Conservation (phyloP, 2,113 vertebrate species). For the Empidonax alnorum region DNA sequence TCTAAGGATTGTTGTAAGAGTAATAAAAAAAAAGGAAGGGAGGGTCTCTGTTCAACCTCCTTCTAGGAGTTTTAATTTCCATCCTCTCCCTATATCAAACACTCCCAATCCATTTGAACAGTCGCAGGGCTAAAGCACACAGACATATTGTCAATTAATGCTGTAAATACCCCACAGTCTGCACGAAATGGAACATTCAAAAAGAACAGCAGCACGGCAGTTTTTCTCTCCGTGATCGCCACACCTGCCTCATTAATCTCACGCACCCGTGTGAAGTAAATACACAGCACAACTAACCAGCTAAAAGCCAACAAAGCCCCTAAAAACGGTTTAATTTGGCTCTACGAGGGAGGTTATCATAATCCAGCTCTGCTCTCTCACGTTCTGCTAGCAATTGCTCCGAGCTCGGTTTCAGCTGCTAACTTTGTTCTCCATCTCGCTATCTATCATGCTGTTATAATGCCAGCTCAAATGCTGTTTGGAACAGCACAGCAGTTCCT, state of each 20-base stretch:
- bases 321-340: constrained; percentile 52
- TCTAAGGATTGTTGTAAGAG: neutral
- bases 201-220: constrained; percentile 49
- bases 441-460: constrained; percentile 68
- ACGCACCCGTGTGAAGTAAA: constrained; percentile 46
- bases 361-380: constrained; percentile 46
- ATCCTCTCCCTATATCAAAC: neutral
- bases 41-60: neutral
- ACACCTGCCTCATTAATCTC: constrained; percentile 33
- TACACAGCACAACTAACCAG: constrained; percentile 31
- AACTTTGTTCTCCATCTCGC: constrained; percentile 50
- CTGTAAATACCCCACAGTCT: constrained; percentile 44
- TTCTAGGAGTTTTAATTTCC: constrained; percentile 22
- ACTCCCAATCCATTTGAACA: constrained; percentile 42
- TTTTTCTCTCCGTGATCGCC: constrained; percentile 34
- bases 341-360: constrained; percentile 59
- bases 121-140: constrained; percentile 57
- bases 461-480: constrained; percentile 67
- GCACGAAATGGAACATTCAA: constrained; percentile 49
- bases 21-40: neutral
- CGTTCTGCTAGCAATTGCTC: constrained; percentile 31
- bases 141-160: constrained; percentile 67
- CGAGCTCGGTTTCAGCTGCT: constrained; percentile 40
- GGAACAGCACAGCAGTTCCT: constrained; percentile 62
- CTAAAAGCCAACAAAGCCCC: constrained; percentile 57